Evolutionary conservation across 2,113 vertebrate genomes (phyloP), one percentile per base, ranked within the genome.

Genomic region (Pachycephala philippinensis): DNA sequence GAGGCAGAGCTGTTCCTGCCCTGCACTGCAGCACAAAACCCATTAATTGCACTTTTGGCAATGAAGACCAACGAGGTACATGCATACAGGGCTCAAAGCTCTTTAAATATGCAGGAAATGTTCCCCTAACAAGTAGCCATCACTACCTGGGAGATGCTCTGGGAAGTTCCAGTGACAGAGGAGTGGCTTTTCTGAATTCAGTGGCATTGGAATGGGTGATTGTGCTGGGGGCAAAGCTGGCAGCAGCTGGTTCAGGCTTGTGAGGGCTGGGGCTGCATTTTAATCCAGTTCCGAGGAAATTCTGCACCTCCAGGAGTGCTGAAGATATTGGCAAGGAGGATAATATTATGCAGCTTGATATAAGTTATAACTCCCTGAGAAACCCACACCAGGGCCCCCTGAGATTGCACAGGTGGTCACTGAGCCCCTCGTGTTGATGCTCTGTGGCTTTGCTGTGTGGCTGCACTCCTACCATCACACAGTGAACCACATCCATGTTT

Each of bases 21-120:
- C 65, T 35, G 78, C 15, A 12, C 78, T 90, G 87, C 87, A 84
- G 66, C 44, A 85, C 91, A 81, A 66, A 96, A 71, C 76, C 64
- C 93, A 90, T 95, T 97, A 97, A 95, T 72, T 84, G 95, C 93
- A 52, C 93, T 95, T 97, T 94, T 87, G 94, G 90, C 95, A 93
- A 59, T 8, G 64, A 84, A 86, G 59, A 75, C 59, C 82, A 66
- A 53, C 22, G 66, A 93, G 64, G 69, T 81, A 71, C 30, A 9
- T 19, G 59, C 76, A 31, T 65, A 53, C 11, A 82, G 87, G 80
- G 64, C 84, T 91, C 95, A 52, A 56, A 95, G 71, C 91, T 93
- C 87, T 94, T 96, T 91, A 85, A 80, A 93, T 89, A 97, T 68
- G 65, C 75, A 91, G 74, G 57, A 92, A 93, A 91, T 77, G 40